Percentiles rank a stretch among this genome's conserved stretches.
Evolutionary conservation across 2,797 vertebrate species (phyloP).

Genomic region (Sebastes oblongus): DNA sequence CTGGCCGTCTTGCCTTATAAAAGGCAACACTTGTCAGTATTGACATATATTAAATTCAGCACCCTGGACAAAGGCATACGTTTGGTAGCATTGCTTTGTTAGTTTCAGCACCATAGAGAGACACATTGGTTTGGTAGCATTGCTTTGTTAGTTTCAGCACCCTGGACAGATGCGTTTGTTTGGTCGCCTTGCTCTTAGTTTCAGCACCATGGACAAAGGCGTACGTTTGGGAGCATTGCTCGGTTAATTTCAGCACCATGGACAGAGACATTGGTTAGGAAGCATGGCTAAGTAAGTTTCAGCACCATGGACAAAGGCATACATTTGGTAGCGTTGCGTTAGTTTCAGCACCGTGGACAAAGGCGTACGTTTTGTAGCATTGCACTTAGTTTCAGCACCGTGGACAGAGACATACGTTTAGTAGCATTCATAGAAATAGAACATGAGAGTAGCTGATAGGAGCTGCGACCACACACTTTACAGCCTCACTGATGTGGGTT

Average conservation of each 20-base stretch:
- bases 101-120: neutral
- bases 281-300: too few species aligned
- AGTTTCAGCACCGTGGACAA: slow-evolving; percentile 5
- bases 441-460: too few species aligned
- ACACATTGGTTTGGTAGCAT: too few species aligned
- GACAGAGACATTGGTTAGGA: neutral
- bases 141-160: neutral
- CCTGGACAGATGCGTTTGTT: too few species aligned
- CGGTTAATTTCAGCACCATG: neutral
- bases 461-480: too few species aligned
- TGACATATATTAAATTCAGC: slow-evolving; percentile 27
- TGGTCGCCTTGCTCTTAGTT: neutral
- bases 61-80: slow-evolving; percentile 19
- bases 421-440: too few species aligned
- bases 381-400: neutral
- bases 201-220: neutral
- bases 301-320: neutral
- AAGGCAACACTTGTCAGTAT: slow-evolving; percentile 9
- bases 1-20: slow-evolving; percentile 1
- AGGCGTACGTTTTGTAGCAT: too few species aligned
- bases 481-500: too few species aligned
- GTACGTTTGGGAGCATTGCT: neutral
- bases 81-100: too few species aligned
- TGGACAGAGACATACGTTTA: neutral
- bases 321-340: neutral